Base-by-base conservation (phyloP, 2,888 invertebrate genomes). In the Polia nebulosa region DNA sequence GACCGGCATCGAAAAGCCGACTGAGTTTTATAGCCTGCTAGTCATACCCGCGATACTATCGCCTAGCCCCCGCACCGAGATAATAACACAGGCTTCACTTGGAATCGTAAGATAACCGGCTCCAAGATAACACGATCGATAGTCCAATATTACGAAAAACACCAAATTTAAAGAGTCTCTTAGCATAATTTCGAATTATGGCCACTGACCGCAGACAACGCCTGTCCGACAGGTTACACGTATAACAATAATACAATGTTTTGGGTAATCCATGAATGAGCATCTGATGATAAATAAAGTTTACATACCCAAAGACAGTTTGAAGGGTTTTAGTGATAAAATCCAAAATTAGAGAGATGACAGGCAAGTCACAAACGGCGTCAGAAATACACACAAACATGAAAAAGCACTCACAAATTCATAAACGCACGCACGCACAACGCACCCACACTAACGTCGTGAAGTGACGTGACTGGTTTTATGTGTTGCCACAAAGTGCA, bases 371-470 rank as follows among this genome's bases (percentile, higher is more conserved):
- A 93, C 90, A 93, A 92, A 91, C 93, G 92, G 94, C 93, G 93
- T 94, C 92, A 92, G 92, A 93, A 90, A 92, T 90, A 92, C 94
- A 95, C 92, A 94, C 94, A 94, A 93, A 93, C 93, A 93, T 89
- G 88, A 91, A 92, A 90, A 90, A 86, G 83, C 91, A 91, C 89
- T 89, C 88, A 88, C 87, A 87, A 90, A 88, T 87, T 89, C 89
- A 89, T 82, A 77, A 88, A 92, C 88, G 88, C 87, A 92, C 89
- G 90, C 89, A 91, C 86, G 84, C 86, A 82, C 87, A 84, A 85
- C 87, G 84, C 91, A 93, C 92, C 82, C 92, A 93, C 93, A 93
- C 93, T 88, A 87, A 89, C 87, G 84, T 86, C 79, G 72, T 65
- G 81, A 79, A 72, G 82, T 84, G 91, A 92, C 91, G 89, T 92